phyloP scores from a whole-genome alignment of 2,113 vertebrate genomes.

The Tetraodon nigroviridis region DNA sequence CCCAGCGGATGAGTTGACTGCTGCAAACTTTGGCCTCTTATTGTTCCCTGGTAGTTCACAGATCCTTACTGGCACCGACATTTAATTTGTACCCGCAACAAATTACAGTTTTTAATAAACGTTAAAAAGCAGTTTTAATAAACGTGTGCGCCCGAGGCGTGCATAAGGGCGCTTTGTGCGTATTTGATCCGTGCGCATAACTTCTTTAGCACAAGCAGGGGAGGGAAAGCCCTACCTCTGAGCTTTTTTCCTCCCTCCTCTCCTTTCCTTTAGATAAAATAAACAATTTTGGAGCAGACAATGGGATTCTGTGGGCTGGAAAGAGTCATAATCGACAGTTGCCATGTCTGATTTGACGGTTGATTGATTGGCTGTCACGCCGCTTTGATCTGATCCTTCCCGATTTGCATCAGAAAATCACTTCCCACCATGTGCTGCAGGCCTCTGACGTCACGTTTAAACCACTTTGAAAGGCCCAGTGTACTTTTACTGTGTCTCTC shows the following conservation, averaged over 20 bases:
- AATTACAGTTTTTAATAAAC: no score
- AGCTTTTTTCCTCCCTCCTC: conserved; percentile 33
- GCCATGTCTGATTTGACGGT: conserved; percentile 98
- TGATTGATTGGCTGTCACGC: conserved; percentile 97
- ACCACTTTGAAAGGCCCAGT: conserved; percentile 74
- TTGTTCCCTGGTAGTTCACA: conserved; percentile 30
- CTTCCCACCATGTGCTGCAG: conserved; percentile 86
- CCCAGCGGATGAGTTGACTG: conserved; percentile 32
- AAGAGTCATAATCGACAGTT: conserved; percentile 88
- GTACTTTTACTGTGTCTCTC: conserved; percentile 46
- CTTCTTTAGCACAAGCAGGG: conserved; percentile 47
- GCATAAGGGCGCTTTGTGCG: conserved; percentile 49
- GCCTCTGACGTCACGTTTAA: conserved; percentile 79
- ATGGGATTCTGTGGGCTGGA: conserved; percentile 78
- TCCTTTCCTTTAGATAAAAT: conserved; percentile 46
- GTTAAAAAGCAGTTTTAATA: conserved; percentile 24
- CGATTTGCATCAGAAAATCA: conserved; percentile 99
- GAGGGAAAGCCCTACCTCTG: conserved; percentile 34
- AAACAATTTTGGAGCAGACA: conserved; percentile 82
- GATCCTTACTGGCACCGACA: background rate
- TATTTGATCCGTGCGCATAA: conserved; percentile 61
- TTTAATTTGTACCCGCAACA: background rate
- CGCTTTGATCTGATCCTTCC: conserved; percentile 96
- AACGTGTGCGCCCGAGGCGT: conserved; percentile 40
- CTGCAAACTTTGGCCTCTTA: conserved; percentile 55